Evolutionary conservation across 2,888 invertebrate genomes (phyloP).

Genomic region (Hydrotaea cyrtoneurina): DNA sequence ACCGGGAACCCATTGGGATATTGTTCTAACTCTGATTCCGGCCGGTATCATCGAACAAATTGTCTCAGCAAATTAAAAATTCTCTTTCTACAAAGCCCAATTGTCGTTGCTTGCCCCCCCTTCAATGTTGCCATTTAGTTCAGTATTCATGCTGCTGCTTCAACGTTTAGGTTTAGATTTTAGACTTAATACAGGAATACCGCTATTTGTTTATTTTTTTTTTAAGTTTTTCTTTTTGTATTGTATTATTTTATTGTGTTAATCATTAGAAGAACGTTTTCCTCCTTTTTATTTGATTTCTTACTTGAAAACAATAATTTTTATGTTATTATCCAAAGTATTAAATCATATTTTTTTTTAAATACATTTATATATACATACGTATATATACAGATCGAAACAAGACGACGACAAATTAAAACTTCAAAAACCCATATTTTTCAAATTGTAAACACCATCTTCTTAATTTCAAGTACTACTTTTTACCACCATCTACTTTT

Average conservation of each 20-base stretch:
- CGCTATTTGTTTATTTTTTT: neutral
- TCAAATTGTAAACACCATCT: neutral
- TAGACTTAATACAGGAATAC: neutral
- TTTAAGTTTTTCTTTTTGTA: too few species aligned
- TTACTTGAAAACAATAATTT: conserved; percentile 3
- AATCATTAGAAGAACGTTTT: neutral
- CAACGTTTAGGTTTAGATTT: neutral
- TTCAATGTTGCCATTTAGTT: too few species aligned
- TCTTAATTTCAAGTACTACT: conserved; percentile 11
- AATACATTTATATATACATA: too few species aligned
- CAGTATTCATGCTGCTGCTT: neutral
- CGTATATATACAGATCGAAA: neutral
- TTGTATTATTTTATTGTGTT: neutral
- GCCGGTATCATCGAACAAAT: too few species aligned
- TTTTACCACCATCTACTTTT: conserved; percentile 2
- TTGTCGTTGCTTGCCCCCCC: too few species aligned
- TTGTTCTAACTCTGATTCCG: too few species aligned
- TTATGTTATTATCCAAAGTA: neutral
- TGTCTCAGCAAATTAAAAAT: too few species aligned
- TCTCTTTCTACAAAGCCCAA: too few species aligned
- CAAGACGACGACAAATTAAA: too few species aligned
- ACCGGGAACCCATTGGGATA: too few species aligned
- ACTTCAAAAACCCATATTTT: neutral
- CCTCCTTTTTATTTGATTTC: neutral
- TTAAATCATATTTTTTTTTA: neutral